These are phyloP conservation scores for Pammene fasciana DNA, from an alignment of 2,888 invertebrate species.

Conservation along the genomic window DNA sequence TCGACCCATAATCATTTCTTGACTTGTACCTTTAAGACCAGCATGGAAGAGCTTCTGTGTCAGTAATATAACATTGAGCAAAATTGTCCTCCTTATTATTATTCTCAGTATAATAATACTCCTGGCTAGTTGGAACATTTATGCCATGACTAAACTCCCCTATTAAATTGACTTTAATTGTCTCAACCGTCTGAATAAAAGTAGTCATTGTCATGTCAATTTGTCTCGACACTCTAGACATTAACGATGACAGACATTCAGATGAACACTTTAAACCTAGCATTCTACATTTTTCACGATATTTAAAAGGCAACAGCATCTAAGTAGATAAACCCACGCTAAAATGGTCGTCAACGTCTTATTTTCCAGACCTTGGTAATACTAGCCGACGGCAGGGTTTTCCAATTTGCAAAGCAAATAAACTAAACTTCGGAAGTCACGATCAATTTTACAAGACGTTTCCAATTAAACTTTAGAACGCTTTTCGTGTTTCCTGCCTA, in stretches of 20 bases:
- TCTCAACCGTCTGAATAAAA: neutral
- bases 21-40: no score
- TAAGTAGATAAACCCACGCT: neutral
- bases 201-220: constrained; percentile 5
- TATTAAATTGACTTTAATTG: constrained; percentile 9
- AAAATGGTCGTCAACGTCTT: constrained; percentile 15
- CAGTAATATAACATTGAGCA: no score
- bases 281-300: neutral
- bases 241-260: neutral
- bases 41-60: no score
- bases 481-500: constrained; percentile 44
- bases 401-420: constrained; percentile 67
- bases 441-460: constrained; percentile 75
- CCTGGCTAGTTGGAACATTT: neutral
- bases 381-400: constrained; percentile 56
- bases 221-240: neutral
- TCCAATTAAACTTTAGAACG: constrained; percentile 76
- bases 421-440: constrained; percentile 65
- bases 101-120: no score
- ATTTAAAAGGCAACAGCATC: neutral
- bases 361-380: constrained; percentile 49
- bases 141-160: neutral
- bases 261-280: neutral
- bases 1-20: no score
- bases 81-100: no score